These are phyloP conservation scores for Ceratotherium simum DNA, from an alignment of 2,113 vertebrate genomes.

Conservation along the genomic window DNA sequence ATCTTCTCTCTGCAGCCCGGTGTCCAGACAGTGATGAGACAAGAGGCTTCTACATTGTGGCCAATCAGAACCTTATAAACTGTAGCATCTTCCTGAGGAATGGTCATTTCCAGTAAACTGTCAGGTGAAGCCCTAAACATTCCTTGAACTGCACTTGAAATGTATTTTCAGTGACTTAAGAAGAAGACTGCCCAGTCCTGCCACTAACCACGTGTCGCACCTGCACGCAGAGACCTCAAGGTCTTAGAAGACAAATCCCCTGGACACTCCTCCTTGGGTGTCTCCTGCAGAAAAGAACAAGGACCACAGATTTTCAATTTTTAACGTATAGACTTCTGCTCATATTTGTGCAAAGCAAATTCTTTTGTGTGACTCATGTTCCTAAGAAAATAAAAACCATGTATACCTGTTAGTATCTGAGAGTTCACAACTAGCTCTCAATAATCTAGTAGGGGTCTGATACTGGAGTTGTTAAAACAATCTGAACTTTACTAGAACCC, in stretches of 20 bases:
- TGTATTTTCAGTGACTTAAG: neutral
- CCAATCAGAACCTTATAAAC: rapidly evolving
- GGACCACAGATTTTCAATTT: rapidly evolving
- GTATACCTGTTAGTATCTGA: rapidly evolving
- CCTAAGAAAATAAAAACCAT: neutral
- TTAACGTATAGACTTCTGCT: neutral
- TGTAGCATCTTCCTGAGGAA: neutral
- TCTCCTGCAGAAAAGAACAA: rapidly evolving
- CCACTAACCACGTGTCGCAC: rapidly evolving
- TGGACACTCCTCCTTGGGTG: rapidly evolving
- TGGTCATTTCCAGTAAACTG: neutral
- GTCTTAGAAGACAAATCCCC: rapidly evolving
- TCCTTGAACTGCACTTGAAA: too few species aligned
- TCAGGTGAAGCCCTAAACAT: neutral
- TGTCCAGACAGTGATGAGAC: rapidly evolving
- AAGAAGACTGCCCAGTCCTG: rapidly evolving
- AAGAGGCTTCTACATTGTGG: rapidly evolving
- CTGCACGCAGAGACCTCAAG: rapidly evolving
- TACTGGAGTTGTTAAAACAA: neutral
- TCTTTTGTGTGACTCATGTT: neutral
- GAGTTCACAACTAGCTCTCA: neutral
- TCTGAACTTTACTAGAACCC: neutral
- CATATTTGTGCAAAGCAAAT: neutral
- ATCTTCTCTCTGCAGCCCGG: neutral
- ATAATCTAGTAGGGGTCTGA: too few species aligned